Base-by-base conservation (phyloP, 2,113 vertebrate genomes). In the Atractosteus spatula region DNA sequence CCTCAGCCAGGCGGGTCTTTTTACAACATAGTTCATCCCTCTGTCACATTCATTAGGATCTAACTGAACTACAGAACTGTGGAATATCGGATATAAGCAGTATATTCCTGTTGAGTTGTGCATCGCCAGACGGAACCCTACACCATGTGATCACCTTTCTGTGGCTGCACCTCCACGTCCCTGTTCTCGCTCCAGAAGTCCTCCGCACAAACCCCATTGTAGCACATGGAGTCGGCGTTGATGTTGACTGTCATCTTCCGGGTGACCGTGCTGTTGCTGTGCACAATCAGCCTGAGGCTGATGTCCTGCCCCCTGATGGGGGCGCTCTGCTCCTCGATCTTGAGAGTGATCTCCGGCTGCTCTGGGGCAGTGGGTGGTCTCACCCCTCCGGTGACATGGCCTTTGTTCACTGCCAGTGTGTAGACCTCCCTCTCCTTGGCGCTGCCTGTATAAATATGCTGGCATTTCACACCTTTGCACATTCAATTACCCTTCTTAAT, bases 291-390 rank as follows among this genome's bases (percentile, higher is more conserved):
- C 1, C 55, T 77, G 62, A 86, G 41, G 0, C 3, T 67, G 17
- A 91, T 65, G 0, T 89, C 86, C n/a, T 74, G 2, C 0, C 86
- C 77, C 1, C 80, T 76, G 8, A 68, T 8, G 0, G 78, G 78
- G 45, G 62, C 65, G 13, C 67, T 70, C 42, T 78, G 68, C 84
- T 86, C 74, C 7, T 64, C 65, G 12, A 79, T 8, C 61, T 69
- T 69, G 44, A 75, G 43, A 3, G 41, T 1, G 2, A 76, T 16
- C 29, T 4, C 2, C 45, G 1, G 56, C 11, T 6, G 57, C 5
- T 59, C 7, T 0, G 0, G 3, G 0, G 14, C 57, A 16, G n/a
- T 59, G 57, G 10, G 0, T 41, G 51, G 41, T 41, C 44, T 5
- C 6, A 14, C 0, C 57, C 3, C 43, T 5, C 3, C 8, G 14